Percentiles rank a stretch among this genome's conserved stretches.
Evolutionary conservation across 1,140 invertebrate species (phyloP).

Genomic region (Drosophila lowei): DNA sequence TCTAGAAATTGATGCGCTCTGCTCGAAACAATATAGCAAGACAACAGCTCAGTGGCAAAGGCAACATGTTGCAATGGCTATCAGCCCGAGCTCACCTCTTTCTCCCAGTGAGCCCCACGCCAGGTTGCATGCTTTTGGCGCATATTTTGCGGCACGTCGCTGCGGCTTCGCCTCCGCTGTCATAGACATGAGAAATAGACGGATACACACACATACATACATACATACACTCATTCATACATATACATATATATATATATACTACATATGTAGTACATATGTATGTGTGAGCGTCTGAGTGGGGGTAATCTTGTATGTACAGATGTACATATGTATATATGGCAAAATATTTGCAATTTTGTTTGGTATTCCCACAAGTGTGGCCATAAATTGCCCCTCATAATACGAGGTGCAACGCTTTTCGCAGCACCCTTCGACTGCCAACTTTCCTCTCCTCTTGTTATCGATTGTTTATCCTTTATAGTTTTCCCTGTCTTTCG

Average conservation of each 20-base stretch:
- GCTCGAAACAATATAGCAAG: slow-evolving; percentile 65
- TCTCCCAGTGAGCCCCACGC: neutral
- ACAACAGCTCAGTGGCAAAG: slow-evolving; percentile 33
- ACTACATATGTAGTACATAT: no score
- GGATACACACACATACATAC: slow-evolving; percentile 39
- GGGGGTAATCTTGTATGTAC: neutral
- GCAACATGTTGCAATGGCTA: slow-evolving; percentile 71
- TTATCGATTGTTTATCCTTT: slow-evolving; percentile 45
- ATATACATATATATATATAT: neutral
- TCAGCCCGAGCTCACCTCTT: slow-evolving; percentile 8
- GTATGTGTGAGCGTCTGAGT: no score
- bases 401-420: slow-evolving; percentile 37
- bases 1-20: slow-evolving; percentile 73
- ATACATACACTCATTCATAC: slow-evolving; percentile 22
- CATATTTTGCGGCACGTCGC: slow-evolving; percentile 66
- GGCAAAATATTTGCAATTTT: slow-evolving; percentile 72
- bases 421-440: neutral
- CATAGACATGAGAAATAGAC: slow-evolving; percentile 59
- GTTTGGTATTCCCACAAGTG: slow-evolving; percentile 61
- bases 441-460: neutral
- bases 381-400: slow-evolving; percentile 63
- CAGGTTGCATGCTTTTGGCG: slow-evolving; percentile 66
- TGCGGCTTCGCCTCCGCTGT: slow-evolving; percentile 58
- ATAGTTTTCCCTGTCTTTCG: slow-evolving; percentile 39
- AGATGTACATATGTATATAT: slow-evolving; percentile 10